phyloP scores from a whole-genome alignment of 1,140 invertebrate genomes.

The Cepaea nemoralis region DNA sequence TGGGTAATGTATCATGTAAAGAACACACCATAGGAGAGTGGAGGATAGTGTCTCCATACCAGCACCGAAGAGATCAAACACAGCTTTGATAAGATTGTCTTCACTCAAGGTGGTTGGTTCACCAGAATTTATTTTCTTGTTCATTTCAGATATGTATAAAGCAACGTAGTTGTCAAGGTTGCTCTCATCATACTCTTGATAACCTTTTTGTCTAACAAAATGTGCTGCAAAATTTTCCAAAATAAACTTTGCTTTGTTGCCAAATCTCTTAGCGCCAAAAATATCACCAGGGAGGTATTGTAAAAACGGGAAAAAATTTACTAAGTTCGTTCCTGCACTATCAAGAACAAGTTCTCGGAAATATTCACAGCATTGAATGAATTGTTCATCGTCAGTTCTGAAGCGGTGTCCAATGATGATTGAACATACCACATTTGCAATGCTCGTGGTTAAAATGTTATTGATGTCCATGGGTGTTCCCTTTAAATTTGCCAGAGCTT shows the following conservation, averaged over 20 bases:
- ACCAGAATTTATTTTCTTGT: constrained; percentile 27
- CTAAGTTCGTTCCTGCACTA: not conserved
- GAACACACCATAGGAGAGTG: not conserved
- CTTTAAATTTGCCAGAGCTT: not conserved
- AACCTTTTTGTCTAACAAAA: constrained; percentile 35
- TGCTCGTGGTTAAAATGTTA: not conserved
- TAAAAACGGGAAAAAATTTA: not conserved
- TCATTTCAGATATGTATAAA: constrained; percentile 47
- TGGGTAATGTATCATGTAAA: not conserved
- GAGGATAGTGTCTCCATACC: constrained; percentile 83
- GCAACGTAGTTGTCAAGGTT: constrained; percentile 51
- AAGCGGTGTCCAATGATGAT: not conserved
- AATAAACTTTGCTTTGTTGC: not conserved
- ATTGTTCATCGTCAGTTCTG: not conserved
- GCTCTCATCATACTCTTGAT: constrained; percentile 44
- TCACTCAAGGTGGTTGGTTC: constrained; percentile 40
- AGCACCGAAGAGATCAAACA: constrained; percentile 81
- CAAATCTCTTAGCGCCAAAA: not conserved
- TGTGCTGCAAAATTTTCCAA: not conserved
- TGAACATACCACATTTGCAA: not conserved
- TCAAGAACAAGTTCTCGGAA: not conserved
- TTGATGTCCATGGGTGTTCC: not conserved
- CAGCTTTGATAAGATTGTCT: constrained; percentile 36
- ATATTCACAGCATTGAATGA: not conserved
- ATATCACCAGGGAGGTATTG: constrained; percentile 50